A percentile compares a stretch with the other conserved stretches of the same genome.
These are phyloP conservation scores for Brachyrhaphis roseni DNA, from an alignment of 2,797 vertebrate species.

Conservation along the genomic window DNA sequence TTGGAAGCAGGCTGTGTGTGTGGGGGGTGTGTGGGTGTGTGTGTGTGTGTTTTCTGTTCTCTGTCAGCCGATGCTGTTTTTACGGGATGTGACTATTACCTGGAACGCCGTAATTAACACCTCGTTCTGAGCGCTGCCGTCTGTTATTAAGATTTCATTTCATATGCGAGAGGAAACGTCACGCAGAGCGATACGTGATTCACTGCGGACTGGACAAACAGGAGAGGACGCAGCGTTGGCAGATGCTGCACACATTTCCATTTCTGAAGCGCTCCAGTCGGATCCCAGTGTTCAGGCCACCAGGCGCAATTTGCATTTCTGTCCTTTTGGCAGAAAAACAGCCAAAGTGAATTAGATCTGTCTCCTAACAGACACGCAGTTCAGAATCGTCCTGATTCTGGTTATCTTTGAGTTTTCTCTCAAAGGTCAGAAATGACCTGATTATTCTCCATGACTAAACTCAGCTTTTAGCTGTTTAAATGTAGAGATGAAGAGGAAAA, in stretches of 20 bases:
- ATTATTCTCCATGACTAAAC: neutral
- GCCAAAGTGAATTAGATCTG: neutral
- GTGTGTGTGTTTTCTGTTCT: neutral
- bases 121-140: neutral
- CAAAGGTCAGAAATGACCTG: neutral
- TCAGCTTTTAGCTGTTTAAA: neutral
- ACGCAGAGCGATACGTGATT: neutral
- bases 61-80: neutral
- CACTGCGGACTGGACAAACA: conserved; percentile 2
- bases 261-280: conserved; percentile 1
- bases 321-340: neutral
- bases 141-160: neutral
- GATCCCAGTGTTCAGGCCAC: conserved; percentile 6
- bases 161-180: neutral
- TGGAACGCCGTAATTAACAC: neutral
- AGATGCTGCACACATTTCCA: conserved; percentile 13
- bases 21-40: too few relatives aligned
- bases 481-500: neutral
- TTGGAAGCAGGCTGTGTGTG: too few relatives aligned
- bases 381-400: neutral
- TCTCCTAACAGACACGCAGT: neutral
- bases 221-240: neutral
- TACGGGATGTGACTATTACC: neutral
- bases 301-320: conserved; percentile 1
- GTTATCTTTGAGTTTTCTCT: neutral